Base-by-base conservation (phyloP, 2,113 vertebrate genomes). In the Cheilinus undulatus region DNA sequence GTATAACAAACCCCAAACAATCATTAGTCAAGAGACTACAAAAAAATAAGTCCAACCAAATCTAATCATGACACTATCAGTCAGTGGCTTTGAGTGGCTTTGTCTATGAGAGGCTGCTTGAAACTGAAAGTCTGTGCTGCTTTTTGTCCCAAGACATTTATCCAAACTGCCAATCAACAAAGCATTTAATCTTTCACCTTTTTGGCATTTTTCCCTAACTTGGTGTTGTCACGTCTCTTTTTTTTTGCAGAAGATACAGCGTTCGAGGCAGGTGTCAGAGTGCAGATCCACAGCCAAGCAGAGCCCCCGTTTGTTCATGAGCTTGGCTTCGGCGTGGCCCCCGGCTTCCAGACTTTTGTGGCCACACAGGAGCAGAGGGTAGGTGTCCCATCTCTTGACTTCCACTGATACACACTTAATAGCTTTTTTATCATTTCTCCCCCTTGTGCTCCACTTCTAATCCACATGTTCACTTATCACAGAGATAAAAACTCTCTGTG, bases 361-460 rank as follows among this genome's bases (percentile, higher is more conserved):
- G 97, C 98, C 86, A 99, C 97, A 32, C 98, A 99, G 86, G 97
- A 99, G 88, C 98, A 99, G 89, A 95, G 97, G 94, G 98, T 99
- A 93, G 90, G 96, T 88, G 42, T 64, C 5, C 57, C 40, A 63
- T 42, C 40, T 1, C 40, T 42, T 17, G 9, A 92, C 62, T 63
- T 27, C 4, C 17, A 34, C 43, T 36, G 14, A 62, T 46, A n/a
- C 40, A 48, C 51, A 45, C 12, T 51, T 57, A 49, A 79, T 66
- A 62, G 38, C 26, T 69, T 70, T 66, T 24, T 53, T 20, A 49
- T 80, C 64, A 53, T 43, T 43, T 43, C 9, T 67, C 22, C 2
- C 58, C 48, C 23, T 45, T 5, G 10, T 73, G 63, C 49, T 50
- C 57, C 40, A 58, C 28, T 20, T 46, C 7, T 45, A 28, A 59